Conservation (phyloP, 2,113 vertebrate genomes). For the Hippopotamus amphibius region DNA sequence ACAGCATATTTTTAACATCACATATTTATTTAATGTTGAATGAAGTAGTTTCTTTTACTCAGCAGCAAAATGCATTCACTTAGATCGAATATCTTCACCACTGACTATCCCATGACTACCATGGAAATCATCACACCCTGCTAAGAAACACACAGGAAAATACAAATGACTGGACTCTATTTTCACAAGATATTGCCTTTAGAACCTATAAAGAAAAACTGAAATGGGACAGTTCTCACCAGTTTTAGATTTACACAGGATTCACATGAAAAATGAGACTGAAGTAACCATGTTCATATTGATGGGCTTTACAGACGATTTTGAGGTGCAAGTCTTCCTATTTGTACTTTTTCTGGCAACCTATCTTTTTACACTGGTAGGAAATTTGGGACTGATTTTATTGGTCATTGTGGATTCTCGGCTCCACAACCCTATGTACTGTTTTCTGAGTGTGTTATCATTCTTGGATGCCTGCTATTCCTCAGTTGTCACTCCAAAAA, state of each 20-base stretch:
- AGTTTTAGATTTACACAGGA: background rate
- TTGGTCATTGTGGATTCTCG: rapidly evolving
- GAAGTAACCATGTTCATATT: background rate
- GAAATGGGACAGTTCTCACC: background rate
- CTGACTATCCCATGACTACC: rapidly evolving
- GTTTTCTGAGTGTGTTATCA: background rate
- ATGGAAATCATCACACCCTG: no score
- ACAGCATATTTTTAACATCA: background rate
- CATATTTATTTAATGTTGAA: no score
- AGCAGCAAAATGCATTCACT: background rate
- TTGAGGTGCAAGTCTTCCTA: background rate
- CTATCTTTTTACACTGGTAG: rapidly evolving
- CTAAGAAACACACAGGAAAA: background rate
- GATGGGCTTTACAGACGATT: background rate
- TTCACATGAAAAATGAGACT: background rate
- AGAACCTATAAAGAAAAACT: background rate
- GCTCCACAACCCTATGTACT: background rate
- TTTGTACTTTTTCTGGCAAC: background rate
- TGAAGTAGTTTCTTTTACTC: background rate
- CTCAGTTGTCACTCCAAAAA: background rate
- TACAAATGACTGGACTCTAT: background rate
- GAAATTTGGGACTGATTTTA: background rate
- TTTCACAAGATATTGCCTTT: background rate
- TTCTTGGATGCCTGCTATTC: background rate
- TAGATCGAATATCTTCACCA: no score